Base-by-base conservation (phyloP, 2,113 vertebrate genomes). In the Atherinomorus stipes region DNA sequence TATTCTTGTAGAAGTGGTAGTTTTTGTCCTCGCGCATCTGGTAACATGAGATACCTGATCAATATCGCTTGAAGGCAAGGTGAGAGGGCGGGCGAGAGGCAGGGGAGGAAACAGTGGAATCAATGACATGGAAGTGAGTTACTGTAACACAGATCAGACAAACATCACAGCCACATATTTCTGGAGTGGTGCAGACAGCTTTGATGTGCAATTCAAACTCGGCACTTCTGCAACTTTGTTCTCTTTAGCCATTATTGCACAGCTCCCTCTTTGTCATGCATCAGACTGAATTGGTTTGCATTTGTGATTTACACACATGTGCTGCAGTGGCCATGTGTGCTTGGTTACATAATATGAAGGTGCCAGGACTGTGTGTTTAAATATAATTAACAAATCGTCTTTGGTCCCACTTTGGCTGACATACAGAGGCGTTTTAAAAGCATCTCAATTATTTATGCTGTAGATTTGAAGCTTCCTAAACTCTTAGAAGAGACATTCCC, bases 391-490 rank as follows among this genome's bases (percentile, higher is more conserved):
- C 11, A 52, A 13, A 44, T 34, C 53, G 28, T 62, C 22, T 79
- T 47, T 67, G 18, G 58, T 90, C 85, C 84, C 81, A 86, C 86
- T 86, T 91, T 90, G 86, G 71, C 77, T 75, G 62, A 75, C 1
- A 5, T 64, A 61, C 37, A 81, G 26, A 70, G 13, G 12, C 7
- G 4, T 21, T 65, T 58, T 42, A 4, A 21, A 26, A 60, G 18
- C 18, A 67, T 10, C n/a, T 21, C 18, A 2, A 64, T 16, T 9
- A 38, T 50, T 58, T 23, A 38, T 23, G 34, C 28, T 49, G 5
- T 22, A 34, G 23, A 59, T 21, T 38, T 34, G 44, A 64, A 12
- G 11, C 18, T 4, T 44, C 21, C 11, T 52, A n/a, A 56, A 54
- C 6, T 49, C 23, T 56, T 11, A 54, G 38, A 11, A 38, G 1